Base-by-base conservation (phyloP, 1,140 invertebrate genomes). In the Capitella teleta region DNA sequence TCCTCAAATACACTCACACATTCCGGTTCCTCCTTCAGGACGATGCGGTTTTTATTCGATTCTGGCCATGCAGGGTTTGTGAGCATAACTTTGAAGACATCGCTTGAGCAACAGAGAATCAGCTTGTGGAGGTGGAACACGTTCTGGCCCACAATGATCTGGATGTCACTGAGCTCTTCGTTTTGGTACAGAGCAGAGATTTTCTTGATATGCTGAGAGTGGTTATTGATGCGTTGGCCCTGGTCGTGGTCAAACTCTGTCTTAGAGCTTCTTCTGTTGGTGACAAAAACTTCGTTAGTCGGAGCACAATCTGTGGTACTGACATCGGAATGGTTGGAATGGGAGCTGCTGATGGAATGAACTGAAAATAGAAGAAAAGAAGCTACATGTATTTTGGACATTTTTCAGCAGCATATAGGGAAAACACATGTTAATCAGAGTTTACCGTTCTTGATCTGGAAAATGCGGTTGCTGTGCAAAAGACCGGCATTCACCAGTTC, bases 1-100 rank as follows among this genome's bases (percentile, higher is more conserved):
- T 86, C 80, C 51, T 83, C 85, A 74, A 95, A 95, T 23, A 91
- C 85, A 51, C 77, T 75, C 28, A 81, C 80, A 67, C 87, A 92
- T 49, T 82, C 81, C 3, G 83, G 80, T 19, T 88, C 84, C 73
- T 95, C 91, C 62, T 87, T 80, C 1, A 94, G 74, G 28, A 83
- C 80, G 51, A 95, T 83, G 19, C 80, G 76, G 58, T 79, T 85
- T 72, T 90, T 85, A 54, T 84, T 79, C 61, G 86, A 89, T 67
- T 94, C 90, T 46, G 79, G 83, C 90, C 90, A 94, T 67, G 86
- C 84, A 0, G 87, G 82, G 64, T 86, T 89, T 83, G 91, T 92
- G 32, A 95, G 71, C 91, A 95, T 95, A 4, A 91, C 86, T 82
- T 91, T 87, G 72, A 95, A 94, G 18, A 95, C 91, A 77, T 94